These are phyloP conservation scores for Solea senegalensis DNA, from an alignment of 2,113 vertebrate genomes.

Conservation along the genomic window DNA sequence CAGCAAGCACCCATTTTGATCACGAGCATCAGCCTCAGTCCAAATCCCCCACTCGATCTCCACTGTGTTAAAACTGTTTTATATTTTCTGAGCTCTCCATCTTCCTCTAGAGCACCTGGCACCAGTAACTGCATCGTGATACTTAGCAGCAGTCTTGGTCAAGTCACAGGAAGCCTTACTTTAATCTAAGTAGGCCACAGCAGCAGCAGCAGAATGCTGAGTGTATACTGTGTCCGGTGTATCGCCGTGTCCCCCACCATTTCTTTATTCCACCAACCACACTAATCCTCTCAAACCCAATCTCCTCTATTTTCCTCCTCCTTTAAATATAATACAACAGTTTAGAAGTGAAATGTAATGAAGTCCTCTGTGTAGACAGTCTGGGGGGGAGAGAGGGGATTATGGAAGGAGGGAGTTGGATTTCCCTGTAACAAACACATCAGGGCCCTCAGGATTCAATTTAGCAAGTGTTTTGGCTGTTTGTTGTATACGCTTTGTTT, in stretches of 20 bases:
- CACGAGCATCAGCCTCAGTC: constrained; percentile 2
- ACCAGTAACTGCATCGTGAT: constrained; percentile 17
- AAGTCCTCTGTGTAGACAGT: constrained; percentile 22
- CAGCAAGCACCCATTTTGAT: constrained; percentile 10
- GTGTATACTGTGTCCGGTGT: constrained; percentile 25
- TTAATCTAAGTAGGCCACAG: constrained; percentile 10
- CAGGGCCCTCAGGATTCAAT: constrained; percentile 13
- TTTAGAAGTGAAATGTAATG: constrained; percentile 16
- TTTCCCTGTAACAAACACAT: constrained; percentile 35
- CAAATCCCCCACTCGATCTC: background rate
- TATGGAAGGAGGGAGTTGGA: constrained; percentile 18
- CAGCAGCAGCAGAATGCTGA: constrained; percentile 33
- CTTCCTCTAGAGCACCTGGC: constrained; percentile 29
- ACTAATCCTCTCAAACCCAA: constrained; percentile 3
- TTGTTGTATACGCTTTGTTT: constrained; percentile 4
- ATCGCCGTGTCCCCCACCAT: constrained; percentile 4
- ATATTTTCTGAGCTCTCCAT: constrained; percentile 27
- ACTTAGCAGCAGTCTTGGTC: constrained; percentile 34
- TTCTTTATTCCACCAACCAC: constrained; percentile 7
- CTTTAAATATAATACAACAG: constrained; percentile 14
- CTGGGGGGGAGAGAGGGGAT: constrained; percentile 13
- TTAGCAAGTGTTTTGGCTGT: constrained; percentile 2
- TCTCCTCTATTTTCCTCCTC: background rate
- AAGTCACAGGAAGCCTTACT: constrained; percentile 2
- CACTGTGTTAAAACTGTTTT: constrained; percentile 16